Evolutionary conservation across 2,113 vertebrate genomes (phyloP).

Genomic region (Marmota monax): DNA sequence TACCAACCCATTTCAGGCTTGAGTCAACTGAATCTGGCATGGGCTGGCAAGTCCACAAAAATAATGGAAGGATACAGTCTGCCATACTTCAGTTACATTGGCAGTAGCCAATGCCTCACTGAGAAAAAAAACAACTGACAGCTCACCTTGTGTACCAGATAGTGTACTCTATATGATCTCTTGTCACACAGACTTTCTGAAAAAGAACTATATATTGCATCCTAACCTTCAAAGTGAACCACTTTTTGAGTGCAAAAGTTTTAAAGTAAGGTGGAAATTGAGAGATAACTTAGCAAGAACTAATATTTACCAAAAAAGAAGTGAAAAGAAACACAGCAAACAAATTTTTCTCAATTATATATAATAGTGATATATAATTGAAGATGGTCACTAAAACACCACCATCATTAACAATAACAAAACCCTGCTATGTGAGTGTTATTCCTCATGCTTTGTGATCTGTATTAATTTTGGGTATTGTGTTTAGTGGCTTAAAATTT

Average conservation of each 20-base stretch:
- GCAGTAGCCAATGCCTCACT: not conserved
- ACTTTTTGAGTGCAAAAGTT: not conserved
- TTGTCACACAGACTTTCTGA: slow-evolving; percentile 15
- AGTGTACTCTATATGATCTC: not conserved
- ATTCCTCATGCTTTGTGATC: slow-evolving; percentile 39
- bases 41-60: slow-evolving; percentile 12
- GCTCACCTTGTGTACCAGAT: not conserved
- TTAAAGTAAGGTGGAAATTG: not conserved
- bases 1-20: slow-evolving; percentile 24
- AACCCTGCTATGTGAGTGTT: slow-evolving; percentile 40
- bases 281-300: slow-evolving; percentile 6
- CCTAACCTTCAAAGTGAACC: not conserved
- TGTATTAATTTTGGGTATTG: slow-evolving; percentile 10
- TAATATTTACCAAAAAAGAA: slow-evolving; percentile 17
- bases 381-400: not conserved
- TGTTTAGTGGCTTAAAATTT: slow-evolving; percentile 63
- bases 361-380: slow-evolving; percentile 13
- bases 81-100: slow-evolving; percentile 14
- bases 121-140: not conserved
- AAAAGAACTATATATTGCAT: not conserved
- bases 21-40: slow-evolving; percentile 3
- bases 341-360: slow-evolving; percentile 29
- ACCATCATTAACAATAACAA: slow-evolving; percentile 10
- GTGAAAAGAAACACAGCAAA: slow-evolving; percentile 9
- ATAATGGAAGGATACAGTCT: slow-evolving; percentile 11